These are phyloP conservation scores for Ptychoptera contaminata DNA, from an alignment of 2,888 invertebrate species.

Conservation along the genomic window DNA sequence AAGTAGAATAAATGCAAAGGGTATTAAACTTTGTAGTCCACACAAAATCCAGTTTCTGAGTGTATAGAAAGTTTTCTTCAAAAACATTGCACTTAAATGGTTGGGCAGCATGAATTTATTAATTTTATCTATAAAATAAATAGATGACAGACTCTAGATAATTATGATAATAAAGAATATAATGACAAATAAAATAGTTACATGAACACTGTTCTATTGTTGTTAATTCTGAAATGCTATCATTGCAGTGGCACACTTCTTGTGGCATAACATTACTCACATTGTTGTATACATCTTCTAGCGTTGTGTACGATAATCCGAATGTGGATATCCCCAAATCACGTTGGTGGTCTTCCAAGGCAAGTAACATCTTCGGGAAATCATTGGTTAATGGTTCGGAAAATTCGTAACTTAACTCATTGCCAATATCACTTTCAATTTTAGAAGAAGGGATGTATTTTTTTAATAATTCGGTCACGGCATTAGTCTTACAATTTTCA, in stretches of 20 bases:
- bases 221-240: too few relatives aligned
- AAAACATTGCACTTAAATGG: slow-evolving; percentile 48
- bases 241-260: neutral
- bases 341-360: slow-evolving; percentile 43
- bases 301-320: slow-evolving; percentile 68
- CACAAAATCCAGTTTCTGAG: slow-evolving; percentile 49
- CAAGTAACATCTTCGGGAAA: slow-evolving; percentile 52
- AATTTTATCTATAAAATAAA: too few relatives aligned
- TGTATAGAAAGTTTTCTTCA: slow-evolving; percentile 47
- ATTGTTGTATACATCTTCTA: slow-evolving; percentile 81
- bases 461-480: slow-evolving; percentile 42
- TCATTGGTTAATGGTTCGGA: slow-evolving; percentile 41
- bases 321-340: slow-evolving; percentile 55
- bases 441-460: slow-evolving; percentile 47
- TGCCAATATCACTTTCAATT: slow-evolving; percentile 55
- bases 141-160: too few relatives aligned
- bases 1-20: slow-evolving; percentile 44
- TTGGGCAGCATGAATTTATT: slow-evolving; percentile 32
- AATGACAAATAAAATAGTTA: neutral
- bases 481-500: slow-evolving; percentile 31
- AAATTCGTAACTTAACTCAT: slow-evolving; percentile 56
- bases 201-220: neutral
- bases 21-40: slow-evolving; percentile 49
- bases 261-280: slow-evolving; percentile 34
- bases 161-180: neutral